phyloP scores from a whole-genome alignment of 2,797 vertebrate species.

The Coreius guichenoti region DNA sequence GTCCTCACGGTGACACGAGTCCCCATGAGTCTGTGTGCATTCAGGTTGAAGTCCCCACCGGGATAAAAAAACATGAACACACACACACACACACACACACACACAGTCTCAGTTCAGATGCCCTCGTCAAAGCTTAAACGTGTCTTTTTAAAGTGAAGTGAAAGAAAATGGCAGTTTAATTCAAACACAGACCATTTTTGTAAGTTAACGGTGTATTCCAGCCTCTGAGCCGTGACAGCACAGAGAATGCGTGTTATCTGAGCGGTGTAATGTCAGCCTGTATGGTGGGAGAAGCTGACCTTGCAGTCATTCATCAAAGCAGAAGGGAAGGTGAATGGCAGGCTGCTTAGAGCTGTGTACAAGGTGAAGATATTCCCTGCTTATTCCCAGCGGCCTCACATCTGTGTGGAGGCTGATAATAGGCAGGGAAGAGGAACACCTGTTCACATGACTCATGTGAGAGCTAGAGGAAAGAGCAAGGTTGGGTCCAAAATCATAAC shows the following conservation, averaged over 20 bases:
- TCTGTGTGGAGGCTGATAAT: constrained; percentile 41
- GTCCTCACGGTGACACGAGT: too few relatives aligned
- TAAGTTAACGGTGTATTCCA: constrained; percentile 40
- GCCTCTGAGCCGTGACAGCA: constrained; percentile 25
- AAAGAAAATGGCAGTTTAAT: constrained; percentile 41
- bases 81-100: too few relatives aligned
- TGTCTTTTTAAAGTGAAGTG: constrained; percentile 37
- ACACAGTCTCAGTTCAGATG: not conserved
- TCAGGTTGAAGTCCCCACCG: too few relatives aligned
- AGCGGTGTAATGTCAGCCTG: constrained; percentile 60
- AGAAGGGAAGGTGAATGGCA: constrained; percentile 63
- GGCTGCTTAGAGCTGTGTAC: constrained; percentile 54
- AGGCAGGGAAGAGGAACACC: constrained; percentile 27
- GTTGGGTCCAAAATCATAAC: constrained; percentile 37
- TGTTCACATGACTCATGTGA: constrained; percentile 2
- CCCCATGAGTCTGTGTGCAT: too few relatives aligned
- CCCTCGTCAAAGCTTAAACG: not conserved
- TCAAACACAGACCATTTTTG: constrained; percentile 26
- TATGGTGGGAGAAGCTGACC: constrained; percentile 59
- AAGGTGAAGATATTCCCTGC: constrained; percentile 46
- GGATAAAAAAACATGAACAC: too few relatives aligned
- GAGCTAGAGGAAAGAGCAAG: constrained; percentile 24
- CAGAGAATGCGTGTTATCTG: constrained; percentile 45
- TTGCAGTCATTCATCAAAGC: constrained; percentile 69
- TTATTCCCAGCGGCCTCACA: constrained; percentile 44